Evolutionary conservation across 2,797 vertebrate genomes (phyloP).

Genomic region (Hozukius guyotensis): DNA sequence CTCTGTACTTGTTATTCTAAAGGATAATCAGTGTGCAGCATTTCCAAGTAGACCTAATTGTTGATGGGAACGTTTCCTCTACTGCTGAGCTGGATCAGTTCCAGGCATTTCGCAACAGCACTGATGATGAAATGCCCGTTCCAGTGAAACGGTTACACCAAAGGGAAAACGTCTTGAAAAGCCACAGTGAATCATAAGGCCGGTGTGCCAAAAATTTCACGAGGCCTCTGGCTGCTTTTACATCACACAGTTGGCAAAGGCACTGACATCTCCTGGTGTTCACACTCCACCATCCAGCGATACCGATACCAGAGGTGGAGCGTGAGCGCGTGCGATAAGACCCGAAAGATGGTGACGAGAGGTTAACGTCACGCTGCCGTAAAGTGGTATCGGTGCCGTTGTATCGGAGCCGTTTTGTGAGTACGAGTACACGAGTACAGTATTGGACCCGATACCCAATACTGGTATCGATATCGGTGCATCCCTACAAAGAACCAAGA

Average conservation of each 20-base stretch:
- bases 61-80: not conserved
- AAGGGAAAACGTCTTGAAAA: constrained; percentile 2
- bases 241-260: constrained; percentile 9
- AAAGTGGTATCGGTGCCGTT: no score
- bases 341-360: no score
- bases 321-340: no score
- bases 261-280: not conserved
- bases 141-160: constrained; percentile 3
- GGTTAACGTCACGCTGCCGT: no score
- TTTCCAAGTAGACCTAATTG: not conserved
- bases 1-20: not conserved
- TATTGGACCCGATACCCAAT: no score
- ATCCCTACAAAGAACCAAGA: no score
- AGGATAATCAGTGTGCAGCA: not conserved
- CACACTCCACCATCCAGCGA: not conserved
- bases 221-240: not conserved
- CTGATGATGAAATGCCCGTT: constrained; percentile 46
- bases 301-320: no score
- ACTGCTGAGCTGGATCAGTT: not conserved
- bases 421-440: no score
- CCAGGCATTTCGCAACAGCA: constrained; percentile 18
- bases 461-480: no score
- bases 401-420: no score
- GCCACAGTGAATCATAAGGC: constrained; percentile 8
- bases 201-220: not conserved